Evolutionary conservation across 2,797 vertebrate genomes (phyloP).

Genomic region (Antennarius maculatus): DNA sequence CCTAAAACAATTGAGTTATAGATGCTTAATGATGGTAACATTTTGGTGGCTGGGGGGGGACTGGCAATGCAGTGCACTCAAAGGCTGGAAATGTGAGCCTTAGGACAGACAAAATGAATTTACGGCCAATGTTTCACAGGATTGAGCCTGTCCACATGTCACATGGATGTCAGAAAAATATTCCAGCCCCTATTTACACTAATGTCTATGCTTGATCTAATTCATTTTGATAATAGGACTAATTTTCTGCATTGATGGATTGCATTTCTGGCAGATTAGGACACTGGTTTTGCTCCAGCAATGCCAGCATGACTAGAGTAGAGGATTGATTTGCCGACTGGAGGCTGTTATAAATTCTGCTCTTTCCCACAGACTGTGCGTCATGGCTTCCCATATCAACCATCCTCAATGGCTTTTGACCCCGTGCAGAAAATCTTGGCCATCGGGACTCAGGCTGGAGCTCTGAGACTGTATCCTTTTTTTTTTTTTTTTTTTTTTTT

Average conservation of each 20-base stretch:
- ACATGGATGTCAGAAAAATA: constrained; percentile 23
- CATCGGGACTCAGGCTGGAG: constrained; percentile 93
- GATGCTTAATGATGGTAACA: constrained; percentile 42
- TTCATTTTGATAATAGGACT: constrained; percentile 55
- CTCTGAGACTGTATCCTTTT: constrained; percentile 99
- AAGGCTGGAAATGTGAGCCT: constrained; percentile 11
- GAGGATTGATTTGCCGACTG: constrained; percentile 50
- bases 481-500: constrained; percentile 71
- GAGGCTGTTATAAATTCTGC: constrained; percentile 62
- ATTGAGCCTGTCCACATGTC: constrained; percentile 17
- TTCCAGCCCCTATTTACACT: constrained; percentile 27
- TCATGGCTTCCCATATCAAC: constrained; percentile 97
- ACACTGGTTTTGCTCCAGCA: constrained; percentile 32
- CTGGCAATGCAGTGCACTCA: constrained; percentile 15
- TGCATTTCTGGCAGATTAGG: constrained; percentile 47
- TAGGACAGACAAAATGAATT: constrained; percentile 15
- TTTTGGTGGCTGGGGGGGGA: constrained; percentile 28
- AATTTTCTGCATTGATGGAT: constrained; percentile 58
- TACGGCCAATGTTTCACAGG: constrained; percentile 26
- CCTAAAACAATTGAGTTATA: constrained; percentile 49
- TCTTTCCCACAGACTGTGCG: constrained; percentile 90
- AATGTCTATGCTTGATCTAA: constrained; percentile 48
- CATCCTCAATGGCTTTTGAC: constrained; percentile 98
- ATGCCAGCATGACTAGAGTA: constrained; percentile 49
- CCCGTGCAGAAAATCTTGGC: constrained; percentile 99